Evolutionary conservation across 2,113 vertebrate genomes (phyloP).

Genomic region (Ranitomeya imitator): DNA sequence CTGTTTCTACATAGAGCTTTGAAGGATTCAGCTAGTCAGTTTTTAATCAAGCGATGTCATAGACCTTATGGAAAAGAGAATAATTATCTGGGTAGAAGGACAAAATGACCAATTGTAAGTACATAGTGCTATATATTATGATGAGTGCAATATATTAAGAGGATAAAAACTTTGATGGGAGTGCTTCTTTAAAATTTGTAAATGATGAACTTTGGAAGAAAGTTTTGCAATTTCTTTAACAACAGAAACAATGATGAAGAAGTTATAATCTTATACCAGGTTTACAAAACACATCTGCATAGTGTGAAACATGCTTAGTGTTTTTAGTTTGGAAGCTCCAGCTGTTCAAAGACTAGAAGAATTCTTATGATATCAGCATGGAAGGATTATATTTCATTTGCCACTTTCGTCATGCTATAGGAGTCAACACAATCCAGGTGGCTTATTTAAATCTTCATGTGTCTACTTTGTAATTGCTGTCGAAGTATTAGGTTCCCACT

Average conservation of each 20-base stretch:
- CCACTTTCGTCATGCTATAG: slow-evolving; percentile 50
- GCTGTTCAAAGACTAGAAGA: slow-evolving; percentile 51
- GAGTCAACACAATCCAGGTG: slow-evolving; percentile 55
- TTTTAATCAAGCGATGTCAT: no score
- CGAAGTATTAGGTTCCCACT: slow-evolving; percentile 50
- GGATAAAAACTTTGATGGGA: no score
- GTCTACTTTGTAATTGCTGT: slow-evolving; percentile 53
- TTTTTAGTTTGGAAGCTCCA: slow-evolving; percentile 46
- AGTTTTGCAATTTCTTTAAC: background rate
- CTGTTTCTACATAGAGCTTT: no score
- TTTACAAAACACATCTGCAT: slow-evolving; percentile 41
- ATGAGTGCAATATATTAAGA: no score
- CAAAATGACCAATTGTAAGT: no score
- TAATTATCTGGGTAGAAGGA: no score
- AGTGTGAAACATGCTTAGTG: slow-evolving; percentile 37
- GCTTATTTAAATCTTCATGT: slow-evolving; percentile 52
- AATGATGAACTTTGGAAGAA: background rate
- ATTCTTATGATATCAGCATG: slow-evolving; percentile 53
- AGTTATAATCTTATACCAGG: slow-evolving; percentile 2
- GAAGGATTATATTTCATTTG: slow-evolving; percentile 56
- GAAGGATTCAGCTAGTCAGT: no score
- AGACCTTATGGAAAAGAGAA: no score
- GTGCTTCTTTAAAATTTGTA: background rate
- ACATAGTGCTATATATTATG: no score
- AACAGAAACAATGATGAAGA: background rate